These are phyloP conservation scores for Trachelus troglodyta DNA, from an alignment of 2,888 invertebrate species.

Conservation along the genomic window DNA sequence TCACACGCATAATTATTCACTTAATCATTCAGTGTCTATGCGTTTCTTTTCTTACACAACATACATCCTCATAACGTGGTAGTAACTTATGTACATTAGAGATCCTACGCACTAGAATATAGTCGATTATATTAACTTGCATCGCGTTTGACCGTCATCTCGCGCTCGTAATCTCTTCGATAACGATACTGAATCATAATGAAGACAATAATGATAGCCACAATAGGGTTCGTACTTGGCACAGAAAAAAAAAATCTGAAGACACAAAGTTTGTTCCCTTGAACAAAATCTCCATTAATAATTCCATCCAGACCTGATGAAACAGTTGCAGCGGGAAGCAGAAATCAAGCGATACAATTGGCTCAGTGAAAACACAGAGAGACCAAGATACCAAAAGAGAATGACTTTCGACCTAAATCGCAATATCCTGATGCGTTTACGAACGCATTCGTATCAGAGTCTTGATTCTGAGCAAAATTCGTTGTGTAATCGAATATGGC, in stretches of 20 bases:
- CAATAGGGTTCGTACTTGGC: not conserved
- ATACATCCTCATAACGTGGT: conserved; percentile 4
- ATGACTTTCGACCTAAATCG: not conserved
- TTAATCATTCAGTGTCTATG: conserved; percentile 11
- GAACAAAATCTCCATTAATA: not conserved
- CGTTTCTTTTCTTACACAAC: not conserved
- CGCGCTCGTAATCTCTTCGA: not conserved
- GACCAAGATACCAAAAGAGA: not conserved
- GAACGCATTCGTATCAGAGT: not conserved
- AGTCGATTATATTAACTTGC: conserved; percentile 33
- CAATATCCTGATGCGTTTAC: not conserved
- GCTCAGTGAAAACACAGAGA: not conserved
- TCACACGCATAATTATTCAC: not conserved
- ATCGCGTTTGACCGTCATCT: conserved; percentile 8
- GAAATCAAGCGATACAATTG: not conserved
- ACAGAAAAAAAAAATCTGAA: not conserved
- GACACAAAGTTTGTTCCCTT: not conserved
- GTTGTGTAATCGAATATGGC: not conserved
- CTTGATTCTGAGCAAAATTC: not conserved
- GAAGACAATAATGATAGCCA: not conserved
- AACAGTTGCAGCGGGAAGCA: not conserved
- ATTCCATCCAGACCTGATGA: not conserved
- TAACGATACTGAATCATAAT: not conserved
- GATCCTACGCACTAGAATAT: conserved; percentile 38
- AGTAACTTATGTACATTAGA: conserved; percentile 44